Base-by-base conservation (phyloP, 92 coral and sea anemone species). In the Epizoanthus ramosus region DNA sequence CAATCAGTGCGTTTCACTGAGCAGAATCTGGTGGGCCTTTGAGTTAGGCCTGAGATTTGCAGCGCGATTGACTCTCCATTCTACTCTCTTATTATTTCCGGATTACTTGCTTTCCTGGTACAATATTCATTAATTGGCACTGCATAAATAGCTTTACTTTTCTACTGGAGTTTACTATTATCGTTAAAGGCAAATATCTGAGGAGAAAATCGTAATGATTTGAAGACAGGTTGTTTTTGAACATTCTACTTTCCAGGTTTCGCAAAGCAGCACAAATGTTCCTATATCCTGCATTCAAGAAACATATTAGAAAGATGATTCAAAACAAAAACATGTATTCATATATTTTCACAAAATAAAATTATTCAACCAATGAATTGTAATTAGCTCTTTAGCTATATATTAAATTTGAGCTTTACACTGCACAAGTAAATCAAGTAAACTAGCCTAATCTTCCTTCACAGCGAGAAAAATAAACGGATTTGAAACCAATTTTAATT, bases 71-170 rank as follows among this genome's bases (percentile, higher is more conserved):
- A 47, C 58, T 71, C 76, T 71, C 59, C 76, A 71, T 71, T 71
- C 76, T 71, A 71, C 76, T 71, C 76, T 71, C 76, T 71, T 71
- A 71, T 71, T 3, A 71, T 71, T 71, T 71, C 76, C 76, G 76
- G 18, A 71, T 41, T 71, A 71, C 76, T 71, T 28, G 31, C 31
- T 28, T 0, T 28, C 31, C 16, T 71, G 59, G 76, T 71, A 71
- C 22, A 71, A 71, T 43, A 41, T 71, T 71, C 76, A 71, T 71
- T 35, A 45, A n/a, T n/a, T n/a, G n/a, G n/a, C n/a, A n/a, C n/a
- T n/a, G n/a, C n/a, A n/a, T n/a, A n/a, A n/a, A n/a, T n/a, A n/a
- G n/a, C n/a, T 69, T 69, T 57, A 16, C 74, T 4, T 69, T 69
- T 69, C 74, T 70, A 3, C 75, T 57, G 4, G 75, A 70, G 75